phyloP scores from a whole-genome alignment of 30 jellyfish, hydroid and myxozoan species.

The Rhopilema esculentum region DNA sequence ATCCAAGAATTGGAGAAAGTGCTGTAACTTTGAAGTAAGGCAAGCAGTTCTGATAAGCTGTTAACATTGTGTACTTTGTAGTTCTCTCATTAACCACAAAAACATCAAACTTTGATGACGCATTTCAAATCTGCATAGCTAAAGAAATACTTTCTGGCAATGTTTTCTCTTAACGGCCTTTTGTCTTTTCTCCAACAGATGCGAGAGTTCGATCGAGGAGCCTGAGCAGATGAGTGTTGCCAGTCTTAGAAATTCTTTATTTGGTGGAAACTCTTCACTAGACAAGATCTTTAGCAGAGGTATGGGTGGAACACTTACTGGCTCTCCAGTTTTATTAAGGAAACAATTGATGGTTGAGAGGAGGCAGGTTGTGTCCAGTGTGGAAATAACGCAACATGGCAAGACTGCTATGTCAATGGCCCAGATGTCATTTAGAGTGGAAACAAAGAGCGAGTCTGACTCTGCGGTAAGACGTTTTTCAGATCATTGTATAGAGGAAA shows the following conservation, averaged over 20 bases:
- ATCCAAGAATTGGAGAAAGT: no score
- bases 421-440: conserved; percentile 31
- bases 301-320: conserved; percentile 55
- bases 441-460: conserved; percentile 57
- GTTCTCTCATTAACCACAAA: no score
- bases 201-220: conserved; percentile 3
- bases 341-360: conserved; percentile 43
- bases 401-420: conserved; percentile 28
- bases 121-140: not conserved
- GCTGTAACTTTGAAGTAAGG: no score
- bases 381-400: conserved; percentile 41
- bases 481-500: not conserved
- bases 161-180: not conserved
- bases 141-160: not conserved
- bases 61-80: no score
- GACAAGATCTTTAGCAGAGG: conserved; percentile 39
- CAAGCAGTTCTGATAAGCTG: no score
- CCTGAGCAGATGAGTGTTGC: conserved; percentile 48
- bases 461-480: conserved; percentile 25
- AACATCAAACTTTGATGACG: no score
- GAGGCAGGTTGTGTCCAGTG: conserved; percentile 57
- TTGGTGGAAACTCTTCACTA: conserved; percentile 43
- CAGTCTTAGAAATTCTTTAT: conserved; percentile 40
- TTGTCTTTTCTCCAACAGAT: not conserved
- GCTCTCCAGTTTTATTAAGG: conserved; percentile 37